phyloP scores from a whole-genome alignment of 1,140 invertebrate genomes.

The Dreissena polymorpha region DNA sequence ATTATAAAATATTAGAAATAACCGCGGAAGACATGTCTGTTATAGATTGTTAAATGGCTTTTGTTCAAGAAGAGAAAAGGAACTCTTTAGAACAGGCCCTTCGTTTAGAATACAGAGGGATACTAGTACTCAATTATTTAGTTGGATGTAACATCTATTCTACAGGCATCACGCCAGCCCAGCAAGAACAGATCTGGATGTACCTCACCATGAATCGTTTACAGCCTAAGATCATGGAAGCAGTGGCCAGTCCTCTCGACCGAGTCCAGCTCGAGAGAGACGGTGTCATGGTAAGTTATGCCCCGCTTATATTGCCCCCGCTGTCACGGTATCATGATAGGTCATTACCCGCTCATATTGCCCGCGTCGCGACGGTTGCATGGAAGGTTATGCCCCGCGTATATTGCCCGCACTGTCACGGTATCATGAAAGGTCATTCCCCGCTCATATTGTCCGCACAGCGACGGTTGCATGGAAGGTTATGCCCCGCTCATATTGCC shows the following conservation, averaged over 20 bases:
- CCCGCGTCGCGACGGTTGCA: not conserved
- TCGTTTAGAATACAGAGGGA: not conserved
- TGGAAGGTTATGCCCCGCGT: not conserved
- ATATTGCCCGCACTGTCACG: not conserved
- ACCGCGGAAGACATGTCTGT: too few relatives aligned
- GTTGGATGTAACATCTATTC: not conserved
- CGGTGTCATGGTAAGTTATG: conserved; percentile 12
- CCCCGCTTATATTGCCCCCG: not conserved
- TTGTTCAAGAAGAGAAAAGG: not conserved
- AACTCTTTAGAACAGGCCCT: not conserved
- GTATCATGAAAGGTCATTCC: not conserved
- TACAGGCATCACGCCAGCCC: conserved; percentile 18
- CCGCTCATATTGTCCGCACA: too few relatives aligned
- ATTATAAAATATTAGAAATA: not conserved
- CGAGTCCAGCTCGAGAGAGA: conserved; percentile 49
- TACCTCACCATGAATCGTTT: conserved; percentile 11
- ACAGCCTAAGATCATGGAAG: conserved; percentile 29
- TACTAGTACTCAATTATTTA: not conserved
- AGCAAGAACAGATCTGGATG: conserved; percentile 23
- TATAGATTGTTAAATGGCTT: not conserved
- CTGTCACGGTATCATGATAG: not conserved
- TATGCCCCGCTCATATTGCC: not conserved
- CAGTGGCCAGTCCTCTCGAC: conserved; percentile 23
- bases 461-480: not conserved
- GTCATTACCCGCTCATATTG: not conserved